Conservation (phyloP, 1,140 invertebrate species). For the Littorina saxatilis region DNA sequence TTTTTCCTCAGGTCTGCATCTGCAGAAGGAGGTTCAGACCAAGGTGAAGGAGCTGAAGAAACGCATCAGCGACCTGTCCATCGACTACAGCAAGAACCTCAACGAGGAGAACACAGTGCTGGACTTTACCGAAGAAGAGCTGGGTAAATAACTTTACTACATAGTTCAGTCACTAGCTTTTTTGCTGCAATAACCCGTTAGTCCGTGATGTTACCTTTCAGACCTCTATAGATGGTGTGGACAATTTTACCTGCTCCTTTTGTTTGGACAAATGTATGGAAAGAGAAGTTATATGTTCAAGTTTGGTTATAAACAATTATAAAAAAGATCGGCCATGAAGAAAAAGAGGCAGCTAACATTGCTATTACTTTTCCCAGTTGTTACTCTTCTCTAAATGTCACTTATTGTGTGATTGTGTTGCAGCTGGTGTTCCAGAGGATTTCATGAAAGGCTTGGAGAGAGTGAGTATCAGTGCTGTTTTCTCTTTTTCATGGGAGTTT, state of each 20-base stretch:
- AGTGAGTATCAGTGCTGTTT: not conserved
- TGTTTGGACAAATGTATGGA: too few relatives aligned
- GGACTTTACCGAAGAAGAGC: slow-evolving; percentile 76
- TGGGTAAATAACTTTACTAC: slow-evolving; percentile 63
- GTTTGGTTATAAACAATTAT: too few relatives aligned
- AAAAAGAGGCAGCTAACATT: too few relatives aligned
- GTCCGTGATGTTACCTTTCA: too few relatives aligned
- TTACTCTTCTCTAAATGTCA: not conserved
- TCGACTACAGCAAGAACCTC: slow-evolving; percentile 78
- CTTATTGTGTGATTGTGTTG: not conserved
- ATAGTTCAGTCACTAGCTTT: too few relatives aligned
- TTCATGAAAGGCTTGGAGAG: not conserved
- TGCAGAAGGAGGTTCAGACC: slow-evolving; percentile 74
- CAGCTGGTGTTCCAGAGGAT: slow-evolving; percentile 9
- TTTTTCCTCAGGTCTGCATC: slow-evolving; percentile 76
- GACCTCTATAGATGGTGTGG: too few relatives aligned
- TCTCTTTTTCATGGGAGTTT: not conserved
- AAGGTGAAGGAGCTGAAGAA: slow-evolving; percentile 77
- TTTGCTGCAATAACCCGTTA: too few relatives aligned
- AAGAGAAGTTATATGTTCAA: too few relatives aligned
- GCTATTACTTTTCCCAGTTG: too few relatives aligned
- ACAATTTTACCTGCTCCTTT: too few relatives aligned
- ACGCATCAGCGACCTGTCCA: slow-evolving; percentile 76
- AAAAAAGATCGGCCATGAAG: too few relatives aligned
- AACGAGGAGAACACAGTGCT: slow-evolving; percentile 78